A percentile compares a stretch with the other conserved stretches of the same genome.
phyloP scores from a whole-genome alignment of 2,797 vertebrate species.

The Alectoris magna region DNA sequence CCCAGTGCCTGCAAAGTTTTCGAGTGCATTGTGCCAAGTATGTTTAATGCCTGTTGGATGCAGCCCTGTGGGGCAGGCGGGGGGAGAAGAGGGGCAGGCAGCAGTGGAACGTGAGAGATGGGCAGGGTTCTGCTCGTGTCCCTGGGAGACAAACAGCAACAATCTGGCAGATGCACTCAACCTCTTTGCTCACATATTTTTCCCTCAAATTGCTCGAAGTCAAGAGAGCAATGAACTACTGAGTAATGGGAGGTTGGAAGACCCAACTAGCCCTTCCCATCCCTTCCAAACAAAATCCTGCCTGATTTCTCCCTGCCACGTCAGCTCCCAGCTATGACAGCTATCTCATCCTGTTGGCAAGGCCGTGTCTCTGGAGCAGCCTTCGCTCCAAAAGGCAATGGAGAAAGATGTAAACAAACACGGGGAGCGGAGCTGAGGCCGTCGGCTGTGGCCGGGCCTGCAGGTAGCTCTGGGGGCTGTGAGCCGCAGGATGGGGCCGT shows the following conservation, averaged over 20 bases:
- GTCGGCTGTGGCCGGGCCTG: neutral
- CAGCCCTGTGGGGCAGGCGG: neutral
- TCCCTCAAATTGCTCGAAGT: neutral
- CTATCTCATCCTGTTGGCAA: conserved; percentile 47
- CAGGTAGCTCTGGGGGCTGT: neutral
- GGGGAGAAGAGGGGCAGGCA: neutral
- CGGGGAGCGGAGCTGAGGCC: neutral
- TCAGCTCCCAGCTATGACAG: conserved; percentile 58
- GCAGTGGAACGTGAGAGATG: rapidly evolving
- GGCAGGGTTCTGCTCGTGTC: neutral
- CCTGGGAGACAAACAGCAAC: neutral
- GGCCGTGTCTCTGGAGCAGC: neutral
- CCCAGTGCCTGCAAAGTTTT: neutral
- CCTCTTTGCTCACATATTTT: neutral
- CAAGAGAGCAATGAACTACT: conserved; percentile 25
- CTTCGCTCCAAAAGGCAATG: neutral
- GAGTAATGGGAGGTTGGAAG: neutral
- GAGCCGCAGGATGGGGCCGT: no score
- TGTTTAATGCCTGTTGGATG: neutral
- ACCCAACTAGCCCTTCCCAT: neutral
- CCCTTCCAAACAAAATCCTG: neutral
- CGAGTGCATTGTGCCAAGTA: neutral
- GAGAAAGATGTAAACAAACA: neutral
- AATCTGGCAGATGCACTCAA: neutral
- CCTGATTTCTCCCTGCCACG: neutral